Percentiles rank a stretch among this genome's conserved stretches.
phyloP scores from a whole-genome alignment of 2,888 invertebrate species.

The Amitus sp. region DNA sequence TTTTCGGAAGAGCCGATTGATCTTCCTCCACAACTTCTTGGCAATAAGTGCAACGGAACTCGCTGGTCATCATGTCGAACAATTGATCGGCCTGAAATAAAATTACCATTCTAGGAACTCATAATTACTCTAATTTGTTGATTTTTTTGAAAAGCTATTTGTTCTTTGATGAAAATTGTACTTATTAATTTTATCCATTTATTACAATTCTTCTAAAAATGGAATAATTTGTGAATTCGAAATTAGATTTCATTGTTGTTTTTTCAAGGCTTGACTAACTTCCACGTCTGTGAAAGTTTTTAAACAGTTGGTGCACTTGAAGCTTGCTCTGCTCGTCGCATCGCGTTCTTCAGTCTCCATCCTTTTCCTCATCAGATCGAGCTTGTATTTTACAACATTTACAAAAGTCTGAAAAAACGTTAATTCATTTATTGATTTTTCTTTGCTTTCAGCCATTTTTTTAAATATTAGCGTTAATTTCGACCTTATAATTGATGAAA shows the following conservation, averaged over 20 bases:
- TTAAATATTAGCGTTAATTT: too few relatives aligned
- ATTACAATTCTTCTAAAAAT: too few relatives aligned
- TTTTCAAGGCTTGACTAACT: conserved; percentile 70
- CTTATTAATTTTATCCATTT: too few relatives aligned
- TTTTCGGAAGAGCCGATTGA: conserved; percentile 90
- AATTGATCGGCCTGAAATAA: conserved; percentile 83
- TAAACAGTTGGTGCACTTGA: conserved; percentile 89
- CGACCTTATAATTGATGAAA: conserved; percentile 95
- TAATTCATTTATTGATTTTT: too few relatives aligned
- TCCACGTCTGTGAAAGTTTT: conserved; percentile 97
- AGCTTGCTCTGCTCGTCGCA: conserved; percentile 94
- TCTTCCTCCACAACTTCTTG: conserved; percentile 92
- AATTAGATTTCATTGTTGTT: too few relatives aligned
- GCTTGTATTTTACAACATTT: conserved; percentile 96
- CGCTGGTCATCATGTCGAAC: conserved; percentile 84
- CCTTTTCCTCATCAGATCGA: conserved; percentile 94
- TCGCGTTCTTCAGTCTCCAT: conserved; percentile 96
- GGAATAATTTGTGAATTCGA: too few relatives aligned
- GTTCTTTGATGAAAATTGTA: too few relatives aligned
- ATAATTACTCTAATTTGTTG: too few relatives aligned
- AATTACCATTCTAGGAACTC: too few relatives aligned
- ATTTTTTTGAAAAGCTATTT: too few relatives aligned
- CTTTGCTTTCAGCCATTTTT: too few relatives aligned
- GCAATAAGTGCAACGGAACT: conserved; percentile 92
- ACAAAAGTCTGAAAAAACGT: conserved; percentile 82